phyloP scores from a whole-genome alignment of 2,113 vertebrate genomes.

The Mellivora capensis region DNA sequence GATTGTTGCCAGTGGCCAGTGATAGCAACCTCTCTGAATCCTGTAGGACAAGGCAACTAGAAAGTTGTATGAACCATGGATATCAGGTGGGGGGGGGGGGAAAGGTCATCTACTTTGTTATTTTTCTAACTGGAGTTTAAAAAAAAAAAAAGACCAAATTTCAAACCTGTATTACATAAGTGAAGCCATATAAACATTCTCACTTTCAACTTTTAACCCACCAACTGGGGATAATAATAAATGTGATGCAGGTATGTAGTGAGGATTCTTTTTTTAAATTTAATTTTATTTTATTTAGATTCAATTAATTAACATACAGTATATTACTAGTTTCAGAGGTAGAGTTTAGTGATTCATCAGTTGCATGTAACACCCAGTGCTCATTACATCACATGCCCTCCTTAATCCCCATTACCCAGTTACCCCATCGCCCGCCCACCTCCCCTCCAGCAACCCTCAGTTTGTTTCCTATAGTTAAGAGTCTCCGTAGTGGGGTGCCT shows the following conservation, averaged over 20 bases:
- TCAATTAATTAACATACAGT: not conserved
- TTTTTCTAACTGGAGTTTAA: not conserved
- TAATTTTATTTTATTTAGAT: not conserved
- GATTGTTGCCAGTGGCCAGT: not conserved
- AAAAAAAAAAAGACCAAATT: not conserved
- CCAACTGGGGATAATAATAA: not conserved
- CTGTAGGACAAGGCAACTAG: not conserved
- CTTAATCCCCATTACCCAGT: not conserved
- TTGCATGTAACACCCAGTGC: not conserved
- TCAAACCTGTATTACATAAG: not conserved
- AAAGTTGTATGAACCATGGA: not conserved
- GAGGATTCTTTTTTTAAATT: not conserved
- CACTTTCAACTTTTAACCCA: not conserved
- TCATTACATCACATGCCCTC: not conserved
- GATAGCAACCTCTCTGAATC: not conserved
- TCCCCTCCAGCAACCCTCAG: not conserved
- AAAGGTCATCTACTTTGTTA: not conserved
- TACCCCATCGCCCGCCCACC: not conserved
- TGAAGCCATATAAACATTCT: not conserved
- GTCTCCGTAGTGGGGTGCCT: not conserved
- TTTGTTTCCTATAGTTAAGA: not conserved
- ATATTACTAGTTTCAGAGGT: not conserved
- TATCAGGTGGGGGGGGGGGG: not conserved
- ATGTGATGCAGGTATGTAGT: not conserved
- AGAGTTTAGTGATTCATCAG: not conserved